phyloP scores from a whole-genome alignment of 2,888 invertebrate genomes.

The Venusia cambrica region DNA sequence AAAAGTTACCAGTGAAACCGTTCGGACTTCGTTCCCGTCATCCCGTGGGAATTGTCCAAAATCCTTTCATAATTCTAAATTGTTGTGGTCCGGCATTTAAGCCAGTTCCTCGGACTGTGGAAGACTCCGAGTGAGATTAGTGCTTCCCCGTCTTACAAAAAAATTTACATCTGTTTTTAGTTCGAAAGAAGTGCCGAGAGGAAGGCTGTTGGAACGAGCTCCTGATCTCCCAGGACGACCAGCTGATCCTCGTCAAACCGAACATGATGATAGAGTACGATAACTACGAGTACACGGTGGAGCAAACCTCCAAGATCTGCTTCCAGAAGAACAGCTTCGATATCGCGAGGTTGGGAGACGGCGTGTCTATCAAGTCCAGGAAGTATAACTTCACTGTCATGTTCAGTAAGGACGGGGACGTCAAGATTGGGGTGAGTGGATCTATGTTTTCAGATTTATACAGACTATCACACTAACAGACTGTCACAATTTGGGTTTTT shows the following conservation, averaged over 20 bases:
- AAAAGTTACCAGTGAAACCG: too few species aligned
- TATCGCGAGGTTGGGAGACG: conserved; percentile 85
- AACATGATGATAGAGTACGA: conserved; percentile 85
- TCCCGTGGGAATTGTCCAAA: too few species aligned
- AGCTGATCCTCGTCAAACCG: conserved; percentile 81
- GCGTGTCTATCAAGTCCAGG: conserved; percentile 84
- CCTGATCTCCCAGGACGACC: conserved; percentile 82
- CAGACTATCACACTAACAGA: background rate
- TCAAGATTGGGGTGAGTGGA: conserved; percentile 84
- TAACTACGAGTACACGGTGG: conserved; percentile 82
- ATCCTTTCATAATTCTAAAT: too few species aligned
- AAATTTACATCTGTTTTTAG: conserved; percentile 48
- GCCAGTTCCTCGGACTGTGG: too few species aligned
- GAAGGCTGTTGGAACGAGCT: conserved; percentile 83
- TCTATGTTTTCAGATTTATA: background rate
- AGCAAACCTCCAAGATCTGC: conserved; percentile 82
- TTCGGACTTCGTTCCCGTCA: too few species aligned
- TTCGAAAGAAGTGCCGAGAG: conserved; percentile 83
- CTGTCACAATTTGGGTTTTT: too few species aligned
- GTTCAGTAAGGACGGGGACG: conserved; percentile 84
- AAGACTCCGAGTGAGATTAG: too few species aligned
- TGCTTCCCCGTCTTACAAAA: too few species aligned
- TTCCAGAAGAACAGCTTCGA: conserved; percentile 83
- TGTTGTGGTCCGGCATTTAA: too few species aligned
- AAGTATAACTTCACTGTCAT: conserved; percentile 87